phyloP scores from a whole-genome alignment of 2,113 vertebrate genomes.

The Sus scrofa region T2T-Sscrofa CM000813.6:42623001-42623500 shows the following conservation, averaged over 20 bases:
- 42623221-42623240: neutral
- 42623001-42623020: neutral
- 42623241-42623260: constrained; percentile 2
- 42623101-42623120: neutral
- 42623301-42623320: neutral
- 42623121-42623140: too few species aligned
- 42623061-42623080: neutral
- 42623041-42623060: neutral
- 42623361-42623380: constrained; percentile 7
- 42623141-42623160: too few species aligned
- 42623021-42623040: neutral
- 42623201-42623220: neutral
- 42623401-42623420: neutral
- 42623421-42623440: neutral
- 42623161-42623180: neutral
- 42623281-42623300: constrained; percentile 21
- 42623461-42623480: neutral
- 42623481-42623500: neutral
- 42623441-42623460: neutral
- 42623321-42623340: constrained; percentile 12
- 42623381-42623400: neutral
- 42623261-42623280: neutral
- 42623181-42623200: neutral
- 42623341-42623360: neutral
- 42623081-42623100: neutral